Evolutionary conservation across 2,797 vertebrate species (phyloP), one percentile per base, ranked within the genome.

Genomic region (Huso huso): DNA sequence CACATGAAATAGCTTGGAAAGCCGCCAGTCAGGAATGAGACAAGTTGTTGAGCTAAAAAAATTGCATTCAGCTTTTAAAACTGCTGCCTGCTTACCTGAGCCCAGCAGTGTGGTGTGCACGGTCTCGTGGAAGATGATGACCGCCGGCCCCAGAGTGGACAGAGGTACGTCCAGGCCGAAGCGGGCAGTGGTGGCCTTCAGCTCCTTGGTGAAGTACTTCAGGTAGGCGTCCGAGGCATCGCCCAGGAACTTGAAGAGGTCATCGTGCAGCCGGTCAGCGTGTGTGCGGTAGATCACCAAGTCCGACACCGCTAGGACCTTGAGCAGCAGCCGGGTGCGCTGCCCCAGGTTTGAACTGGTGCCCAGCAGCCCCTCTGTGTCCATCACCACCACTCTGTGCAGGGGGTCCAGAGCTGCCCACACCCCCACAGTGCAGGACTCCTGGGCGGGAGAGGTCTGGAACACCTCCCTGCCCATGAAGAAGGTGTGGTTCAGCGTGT

Each of bases 401-500:
- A 94, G 85, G 13, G 95, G 95, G 81, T 99, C 95, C 79, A 97
- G 91, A 4, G 96, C 96, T 49, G 94, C 93, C 97, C 97, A 99
- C 15, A 99, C 96, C 3, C 97, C 97, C 61, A 99, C 92, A 0
- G 97, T 99, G 84, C 97, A 98, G 4, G 96, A 99, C 72, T 99
- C 96, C 79, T 99, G 97, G 1, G 94, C 94, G 70, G 96, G 93
- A 52, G 95, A 98, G 0, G 97, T 99, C 84, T 93, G 93, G 83
- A 99, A 99, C 62, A 99, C 96, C 84, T 99, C 95, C 55, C 93
- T 90, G 55, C 96, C 96, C 53, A 94, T 90, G 84, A 98, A 99
- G 79, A 99, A 99, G n/a, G 97, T 99, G 69, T 99, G 94, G 79
- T 99, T 99, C 65, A 99, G 92, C 52, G 95, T 99, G 81, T 99